Conservation (phyloP, 2,888 invertebrate species). For the Ceramica pisi region DNA sequence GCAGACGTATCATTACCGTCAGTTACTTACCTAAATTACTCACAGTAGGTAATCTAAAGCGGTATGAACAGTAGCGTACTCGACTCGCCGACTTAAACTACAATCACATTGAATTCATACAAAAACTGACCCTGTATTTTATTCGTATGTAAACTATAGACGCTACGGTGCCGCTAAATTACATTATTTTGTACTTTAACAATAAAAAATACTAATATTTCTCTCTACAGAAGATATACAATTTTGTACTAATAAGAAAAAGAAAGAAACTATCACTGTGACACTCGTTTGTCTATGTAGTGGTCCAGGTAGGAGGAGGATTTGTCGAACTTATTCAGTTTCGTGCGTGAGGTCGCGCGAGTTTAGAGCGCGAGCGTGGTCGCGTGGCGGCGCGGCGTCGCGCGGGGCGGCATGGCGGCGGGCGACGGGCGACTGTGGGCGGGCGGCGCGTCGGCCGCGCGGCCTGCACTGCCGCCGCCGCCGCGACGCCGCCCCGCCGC, state of each 20-base stretch:
- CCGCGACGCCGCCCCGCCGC: slow-evolving; percentile 75
- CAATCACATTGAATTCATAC: slow-evolving; percentile 91
- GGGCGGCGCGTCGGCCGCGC: slow-evolving; percentile 90
- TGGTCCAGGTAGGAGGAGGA: slow-evolving; percentile 90
- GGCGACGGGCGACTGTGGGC: slow-evolving; percentile 78
- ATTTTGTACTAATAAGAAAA: slow-evolving; percentile 87
- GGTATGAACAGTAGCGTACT: slow-evolving; percentile 86
- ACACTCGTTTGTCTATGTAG: slow-evolving; percentile 87
- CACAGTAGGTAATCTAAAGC: slow-evolving; percentile 84
- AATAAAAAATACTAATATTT: slow-evolving; percentile 84
- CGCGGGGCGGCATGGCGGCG: slow-evolving; percentile 79
- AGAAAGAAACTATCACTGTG: slow-evolving; percentile 78
- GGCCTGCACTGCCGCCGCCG: slow-evolving; percentile 90
- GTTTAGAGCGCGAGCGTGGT: slow-evolving; percentile 79
- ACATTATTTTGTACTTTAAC: slow-evolving; percentile 90
- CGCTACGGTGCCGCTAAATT: slow-evolving; percentile 86
- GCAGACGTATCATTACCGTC: slow-evolving; percentile 67
- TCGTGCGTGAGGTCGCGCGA: slow-evolving; percentile 82
- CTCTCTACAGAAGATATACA: slow-evolving; percentile 86
- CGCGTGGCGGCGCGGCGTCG: slow-evolving; percentile 73
- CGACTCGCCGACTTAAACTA: slow-evolving; percentile 88
- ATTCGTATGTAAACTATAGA: slow-evolving; percentile 88
- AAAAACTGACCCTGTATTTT: slow-evolving; percentile 90
- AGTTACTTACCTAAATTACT: slow-evolving; percentile 86
- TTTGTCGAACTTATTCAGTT: slow-evolving; percentile 91